A percentile compares a stretch with the other conserved stretches of the same genome.
phyloP scores from a whole-genome alignment of 2,797 vertebrate genomes.

The Pygocentrus nattereri region DNA sequence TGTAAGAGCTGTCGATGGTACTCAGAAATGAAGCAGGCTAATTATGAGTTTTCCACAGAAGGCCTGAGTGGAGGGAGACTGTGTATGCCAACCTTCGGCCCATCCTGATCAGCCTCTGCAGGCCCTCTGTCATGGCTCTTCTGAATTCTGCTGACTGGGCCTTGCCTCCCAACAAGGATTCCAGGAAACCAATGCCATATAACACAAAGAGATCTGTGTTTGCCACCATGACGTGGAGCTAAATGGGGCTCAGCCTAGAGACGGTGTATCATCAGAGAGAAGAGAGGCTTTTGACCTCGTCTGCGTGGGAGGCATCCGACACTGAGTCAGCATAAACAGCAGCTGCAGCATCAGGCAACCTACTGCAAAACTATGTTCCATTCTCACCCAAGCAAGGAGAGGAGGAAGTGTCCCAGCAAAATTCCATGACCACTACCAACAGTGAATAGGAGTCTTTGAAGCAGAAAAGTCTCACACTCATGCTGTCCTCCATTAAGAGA shows the following conservation, averaged over 20 bases:
- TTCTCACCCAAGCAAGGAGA: slow-evolving; percentile 11
- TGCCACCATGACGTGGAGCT: slow-evolving; percentile 31
- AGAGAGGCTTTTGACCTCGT: slow-evolving; percentile 35
- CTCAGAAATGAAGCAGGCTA: no score
- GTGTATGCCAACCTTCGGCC: slow-evolving; percentile 14
- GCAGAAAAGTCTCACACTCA: not conserved
- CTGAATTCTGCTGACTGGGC: slow-evolving; percentile 32
- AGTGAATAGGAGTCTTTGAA: slow-evolving; percentile 13
- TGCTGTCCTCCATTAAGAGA: not conserved
- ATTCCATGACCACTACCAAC: slow-evolving; percentile 16
- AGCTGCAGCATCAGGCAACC: not conserved
- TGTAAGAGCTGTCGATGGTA: slow-evolving; percentile 10
- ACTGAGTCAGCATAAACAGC: slow-evolving; percentile 49
- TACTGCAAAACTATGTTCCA: slow-evolving; percentile 19
- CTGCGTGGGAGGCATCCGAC: slow-evolving; percentile 22
- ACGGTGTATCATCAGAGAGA: slow-evolving; percentile 44
- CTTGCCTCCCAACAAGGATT: slow-evolving; percentile 66
- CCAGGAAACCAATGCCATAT: slow-evolving; percentile 66
- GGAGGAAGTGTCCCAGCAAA: not conserved
- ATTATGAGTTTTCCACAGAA: slow-evolving; percentile 37
- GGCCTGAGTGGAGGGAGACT: slow-evolving; percentile 2
- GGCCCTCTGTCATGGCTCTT: slow-evolving; percentile 35
- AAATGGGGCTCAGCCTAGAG: slow-evolving; percentile 27
- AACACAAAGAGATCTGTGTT: slow-evolving; percentile 80
- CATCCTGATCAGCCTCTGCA: not conserved